These are phyloP conservation scores for Ctenochaetus hawaiiensis DNA, from an alignment of 2,797 vertebrate genomes.

Conservation along the genomic window DNA sequence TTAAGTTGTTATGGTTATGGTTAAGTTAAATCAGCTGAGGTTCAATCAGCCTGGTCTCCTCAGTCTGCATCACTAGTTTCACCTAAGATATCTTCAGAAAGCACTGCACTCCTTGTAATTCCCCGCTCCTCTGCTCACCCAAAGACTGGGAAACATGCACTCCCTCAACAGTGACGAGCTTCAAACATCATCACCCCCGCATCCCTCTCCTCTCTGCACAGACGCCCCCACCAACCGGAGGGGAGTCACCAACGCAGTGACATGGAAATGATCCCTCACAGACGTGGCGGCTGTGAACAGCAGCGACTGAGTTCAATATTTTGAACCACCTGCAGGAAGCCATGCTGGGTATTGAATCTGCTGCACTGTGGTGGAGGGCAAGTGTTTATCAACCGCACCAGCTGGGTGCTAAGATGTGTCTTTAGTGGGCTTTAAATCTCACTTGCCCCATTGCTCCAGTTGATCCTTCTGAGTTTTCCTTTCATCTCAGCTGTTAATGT, in stretches of 20 bases:
- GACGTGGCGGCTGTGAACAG: conserved; percentile 21
- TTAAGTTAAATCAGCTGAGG: too few relatives aligned
- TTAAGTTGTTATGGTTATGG: too few relatives aligned
- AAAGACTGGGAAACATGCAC: too few relatives aligned
- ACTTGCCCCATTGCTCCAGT: background rate
- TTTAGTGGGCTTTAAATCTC: conserved; percentile 4
- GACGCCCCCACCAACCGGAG: background rate
- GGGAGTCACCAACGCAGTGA: conserved; percentile 20
- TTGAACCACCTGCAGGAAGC: conserved; percentile 33
- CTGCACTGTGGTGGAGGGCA: background rate
- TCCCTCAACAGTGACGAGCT: background rate
- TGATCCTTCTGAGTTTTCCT: background rate
- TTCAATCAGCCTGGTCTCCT: too few relatives aligned
- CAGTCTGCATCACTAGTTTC: too few relatives aligned
- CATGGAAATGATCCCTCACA: conserved; percentile 14
- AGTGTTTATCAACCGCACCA: conserved; percentile 10
- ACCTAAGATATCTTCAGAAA: too few relatives aligned
- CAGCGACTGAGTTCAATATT: conserved; percentile 24
- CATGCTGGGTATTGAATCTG: background rate
- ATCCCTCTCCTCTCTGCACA: background rate
- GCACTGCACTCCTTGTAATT: background rate
- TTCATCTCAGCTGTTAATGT: conserved; percentile 6
- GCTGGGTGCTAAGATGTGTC: conserved; percentile 3
- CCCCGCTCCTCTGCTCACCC: background rate
- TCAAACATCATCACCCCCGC: background rate